Conservation (phyloP, 2,888 invertebrate species). For the Camptogramma bilineatum region DNA sequence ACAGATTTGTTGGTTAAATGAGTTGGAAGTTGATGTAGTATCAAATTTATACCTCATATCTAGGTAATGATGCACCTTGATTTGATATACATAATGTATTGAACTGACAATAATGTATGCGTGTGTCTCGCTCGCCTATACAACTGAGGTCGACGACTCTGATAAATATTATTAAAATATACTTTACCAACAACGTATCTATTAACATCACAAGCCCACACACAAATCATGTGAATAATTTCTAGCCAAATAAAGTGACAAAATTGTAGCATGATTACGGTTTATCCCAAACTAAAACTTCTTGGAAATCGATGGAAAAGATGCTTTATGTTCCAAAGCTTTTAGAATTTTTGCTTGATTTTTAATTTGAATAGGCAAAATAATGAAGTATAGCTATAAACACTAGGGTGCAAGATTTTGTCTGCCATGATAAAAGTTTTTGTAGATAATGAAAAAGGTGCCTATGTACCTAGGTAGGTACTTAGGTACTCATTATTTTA, state of each 20-base stretch:
- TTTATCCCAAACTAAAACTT: neutral
- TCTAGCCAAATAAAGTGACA: conserved; percentile 35
- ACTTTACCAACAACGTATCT: conserved; percentile 50
- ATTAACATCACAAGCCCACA: conserved; percentile 46
- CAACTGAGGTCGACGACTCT: conserved; percentile 73
- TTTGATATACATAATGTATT: conserved; percentile 13
- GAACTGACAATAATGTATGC: conserved; percentile 46
- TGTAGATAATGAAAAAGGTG: no score
- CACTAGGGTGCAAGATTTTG: no score
- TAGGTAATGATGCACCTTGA: conserved; percentile 26
- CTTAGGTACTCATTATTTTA: no score
- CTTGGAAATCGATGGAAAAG: neutral
- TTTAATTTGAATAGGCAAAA: no score
- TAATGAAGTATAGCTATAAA: no score
- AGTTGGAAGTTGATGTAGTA: neutral
- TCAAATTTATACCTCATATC: conserved; percentile 13
- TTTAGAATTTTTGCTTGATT: no score
- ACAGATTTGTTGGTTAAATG: neutral
- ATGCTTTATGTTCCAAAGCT: no score
- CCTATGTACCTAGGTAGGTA: no score
- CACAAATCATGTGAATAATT: conserved; percentile 40
- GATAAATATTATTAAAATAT: conserved; percentile 75
- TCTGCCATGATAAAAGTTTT: no score
- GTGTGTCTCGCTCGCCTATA: conserved; percentile 59
- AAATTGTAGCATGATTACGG: conserved; percentile 37